These are phyloP conservation scores for Hiodon alosoides DNA, from an alignment of 2,113 vertebrate genomes.

Conservation along the genomic window DNA sequence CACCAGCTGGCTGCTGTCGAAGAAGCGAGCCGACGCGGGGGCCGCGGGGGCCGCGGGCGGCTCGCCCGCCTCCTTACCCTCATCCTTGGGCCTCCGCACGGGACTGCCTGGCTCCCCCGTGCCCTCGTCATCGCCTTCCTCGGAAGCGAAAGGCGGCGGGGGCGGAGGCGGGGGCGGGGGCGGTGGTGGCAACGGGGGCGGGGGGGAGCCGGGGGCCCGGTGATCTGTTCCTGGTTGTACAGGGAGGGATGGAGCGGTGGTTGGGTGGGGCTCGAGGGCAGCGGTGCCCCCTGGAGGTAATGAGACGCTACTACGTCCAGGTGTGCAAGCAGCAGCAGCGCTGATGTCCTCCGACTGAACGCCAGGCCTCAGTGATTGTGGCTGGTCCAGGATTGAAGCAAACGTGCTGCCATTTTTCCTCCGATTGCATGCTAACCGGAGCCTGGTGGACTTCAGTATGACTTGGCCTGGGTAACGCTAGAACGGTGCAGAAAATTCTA, in stretches of 20 bases:
- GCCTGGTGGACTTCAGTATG: constrained; percentile 84
- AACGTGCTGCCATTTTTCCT: constrained; percentile 55
- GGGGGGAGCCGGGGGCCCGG: constrained; percentile 45
- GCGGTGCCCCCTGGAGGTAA: constrained; percentile 61
- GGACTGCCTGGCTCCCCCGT: constrained; percentile 46
- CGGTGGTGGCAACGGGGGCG: constrained; percentile 40
- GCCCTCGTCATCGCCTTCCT: constrained; percentile 51
- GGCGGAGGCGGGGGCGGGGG: constrained; percentile 48
- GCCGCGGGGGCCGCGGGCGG: constrained; percentile 55
- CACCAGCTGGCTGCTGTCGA: constrained; percentile 90
- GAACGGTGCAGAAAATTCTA: constrained; percentile 1
- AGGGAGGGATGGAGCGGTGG: constrained; percentile 46
- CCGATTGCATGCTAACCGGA: constrained; percentile 65
- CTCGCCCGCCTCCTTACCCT: constrained; percentile 59
- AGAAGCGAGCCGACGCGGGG: constrained; percentile 73
- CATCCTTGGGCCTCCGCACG: constrained; percentile 38
- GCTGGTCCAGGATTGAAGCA: constrained; percentile 45
- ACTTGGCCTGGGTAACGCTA: constrained; percentile 92
- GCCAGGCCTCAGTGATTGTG: constrained; percentile 60
- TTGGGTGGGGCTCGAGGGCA: constrained; percentile 51
- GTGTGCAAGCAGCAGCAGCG: constrained; percentile 48
- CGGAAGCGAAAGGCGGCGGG: constrained; percentile 40
- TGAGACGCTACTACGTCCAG: constrained; percentile 54
- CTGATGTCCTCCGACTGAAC: constrained; percentile 59
- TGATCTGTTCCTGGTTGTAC: constrained; percentile 45